Percentiles rank a stretch among this genome's conserved stretches.
Evolutionary conservation across 35 echinoderm and acorn worm genomes (phyloP).

Genomic region (Holothuria glaberrima): DNA sequence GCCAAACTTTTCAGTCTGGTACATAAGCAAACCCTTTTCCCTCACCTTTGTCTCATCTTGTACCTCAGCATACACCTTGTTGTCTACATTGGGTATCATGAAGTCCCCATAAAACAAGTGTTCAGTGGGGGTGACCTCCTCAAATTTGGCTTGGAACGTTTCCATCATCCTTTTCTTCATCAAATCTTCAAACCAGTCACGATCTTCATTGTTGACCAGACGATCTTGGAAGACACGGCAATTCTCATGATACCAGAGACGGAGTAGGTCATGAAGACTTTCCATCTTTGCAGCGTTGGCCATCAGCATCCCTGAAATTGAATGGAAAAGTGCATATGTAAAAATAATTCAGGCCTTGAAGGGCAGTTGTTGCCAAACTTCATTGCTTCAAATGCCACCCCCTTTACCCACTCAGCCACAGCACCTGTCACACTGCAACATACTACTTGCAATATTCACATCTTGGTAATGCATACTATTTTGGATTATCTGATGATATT

Average conservation of each 20-base stretch:
- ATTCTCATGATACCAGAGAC: slow-evolving; percentile 97
- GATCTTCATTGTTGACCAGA: slow-evolving; percentile 90
- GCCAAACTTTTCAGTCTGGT: no score
- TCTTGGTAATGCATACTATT: no score
- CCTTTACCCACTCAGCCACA: no score
- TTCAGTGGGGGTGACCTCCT: slow-evolving; percentile 69
- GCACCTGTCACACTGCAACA: no score
- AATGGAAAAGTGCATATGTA: no score
- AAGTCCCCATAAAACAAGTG: slow-evolving; percentile 92
- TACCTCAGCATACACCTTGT: slow-evolving; percentile 93
- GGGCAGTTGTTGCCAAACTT: no score
- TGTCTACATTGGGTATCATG: slow-evolving; percentile 93
- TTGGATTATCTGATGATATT: no score
- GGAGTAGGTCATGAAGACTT: slow-evolving; percentile 63
- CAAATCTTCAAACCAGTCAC: slow-evolving; percentile 83
- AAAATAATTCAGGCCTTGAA: no score
- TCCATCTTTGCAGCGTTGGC: slow-evolving; percentile 72
- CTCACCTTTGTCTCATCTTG: slow-evolving; percentile 79
- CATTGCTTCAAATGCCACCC: no score
- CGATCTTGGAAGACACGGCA: slow-evolving; percentile 94
- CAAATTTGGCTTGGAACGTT: slow-evolving; percentile 67
- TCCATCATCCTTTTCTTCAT: slow-evolving; percentile 71
- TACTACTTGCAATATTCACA: no score
- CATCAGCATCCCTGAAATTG: slow-evolving; percentile 86
- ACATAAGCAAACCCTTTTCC: no score